Evolutionary conservation across 2,113 vertebrate genomes (phyloP), one percentile per base, ranked within the genome.

Genomic region (Thunnus maccoyii): DNA sequence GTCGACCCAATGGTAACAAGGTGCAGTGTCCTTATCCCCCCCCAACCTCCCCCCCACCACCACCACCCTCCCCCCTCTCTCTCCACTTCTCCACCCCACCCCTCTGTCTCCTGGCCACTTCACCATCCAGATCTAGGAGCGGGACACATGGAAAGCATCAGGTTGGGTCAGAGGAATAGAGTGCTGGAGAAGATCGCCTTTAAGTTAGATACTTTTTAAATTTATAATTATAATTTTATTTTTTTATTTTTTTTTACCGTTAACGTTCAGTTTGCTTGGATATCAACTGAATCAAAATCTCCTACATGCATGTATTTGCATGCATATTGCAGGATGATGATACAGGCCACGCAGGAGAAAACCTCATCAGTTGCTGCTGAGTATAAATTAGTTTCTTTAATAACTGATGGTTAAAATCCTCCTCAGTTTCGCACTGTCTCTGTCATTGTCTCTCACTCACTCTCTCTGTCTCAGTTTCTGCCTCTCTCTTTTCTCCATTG

Each of bases 1-100:
- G 93, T 93, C 89, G 93, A 93, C 93, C 93, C 93, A 89, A 85
- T 90, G 90, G 93, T 94, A 94, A 94, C 88, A 93, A 92, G 92
- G 91, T 93, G 87, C 90, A 90, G 90, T 89, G 89, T 86, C 89
- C 87, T 89, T 86, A 78, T 86, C 61, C 78, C 54, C 76, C 72
- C 66, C 48, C 22, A 22, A 22, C 22, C 22, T 22, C 62, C 46
- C 6, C 16, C 50, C 78, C 69, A 71, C 36, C 55, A 68, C 46
- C 55, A 16, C 18, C 51, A 66, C 56, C 58, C 25, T 3, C 27
- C 27, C 36, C 64, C 63, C 70, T 77, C 80, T 82, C 55, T 44
- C 74, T 41, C 74, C 50, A 83, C 80, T 72, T 77, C 78, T 32
- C 50, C 66, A 68, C 73, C 78, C 57, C 51, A 12, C 72, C 52